Conservation (phyloP, 2,888 invertebrate species). For the Eudemis profundana region DNA sequence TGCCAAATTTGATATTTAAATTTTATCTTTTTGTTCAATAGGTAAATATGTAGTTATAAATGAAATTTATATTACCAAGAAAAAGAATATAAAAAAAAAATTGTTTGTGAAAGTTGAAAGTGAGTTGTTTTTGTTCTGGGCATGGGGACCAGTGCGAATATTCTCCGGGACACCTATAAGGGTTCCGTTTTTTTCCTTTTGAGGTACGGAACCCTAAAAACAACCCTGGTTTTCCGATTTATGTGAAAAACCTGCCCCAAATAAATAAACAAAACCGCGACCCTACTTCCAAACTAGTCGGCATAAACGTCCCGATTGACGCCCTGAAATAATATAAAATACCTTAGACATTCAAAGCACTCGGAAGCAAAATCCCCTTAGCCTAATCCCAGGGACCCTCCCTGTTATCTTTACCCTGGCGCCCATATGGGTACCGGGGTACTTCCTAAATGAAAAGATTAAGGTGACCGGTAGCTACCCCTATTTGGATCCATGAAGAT, state of each 20-base stretch:
- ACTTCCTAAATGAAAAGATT: slow-evolving; percentile 72
- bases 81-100: no score
- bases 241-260: not conserved
- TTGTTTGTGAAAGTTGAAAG: no score
- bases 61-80: no score
- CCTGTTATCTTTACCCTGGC: slow-evolving; percentile 59
- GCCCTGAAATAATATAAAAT: slow-evolving; percentile 43
- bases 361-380: slow-evolving; percentile 58
- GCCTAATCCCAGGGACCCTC: slow-evolving; percentile 52
- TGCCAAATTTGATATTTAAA: no score
- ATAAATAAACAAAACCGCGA: slow-evolving; percentile 1
- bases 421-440: slow-evolving; percentile 49
- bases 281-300: slow-evolving; percentile 22
- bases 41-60: no score
- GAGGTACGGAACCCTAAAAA: no score
- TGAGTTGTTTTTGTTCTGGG: no score
- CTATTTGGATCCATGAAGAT: slow-evolving; percentile 62
- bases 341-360: slow-evolving; percentile 45
- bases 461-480: slow-evolving; percentile 60
- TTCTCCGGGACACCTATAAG: no score
- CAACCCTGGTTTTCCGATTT: no score
- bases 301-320: slow-evolving; percentile 15
- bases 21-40: no score
- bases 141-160: no score
- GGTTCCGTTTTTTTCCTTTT: no score